Evolutionary conservation across 2,797 vertebrate species (phyloP), one percentile per base, ranked within the genome.

Genomic region (Acanthurus lineatus): DNA sequence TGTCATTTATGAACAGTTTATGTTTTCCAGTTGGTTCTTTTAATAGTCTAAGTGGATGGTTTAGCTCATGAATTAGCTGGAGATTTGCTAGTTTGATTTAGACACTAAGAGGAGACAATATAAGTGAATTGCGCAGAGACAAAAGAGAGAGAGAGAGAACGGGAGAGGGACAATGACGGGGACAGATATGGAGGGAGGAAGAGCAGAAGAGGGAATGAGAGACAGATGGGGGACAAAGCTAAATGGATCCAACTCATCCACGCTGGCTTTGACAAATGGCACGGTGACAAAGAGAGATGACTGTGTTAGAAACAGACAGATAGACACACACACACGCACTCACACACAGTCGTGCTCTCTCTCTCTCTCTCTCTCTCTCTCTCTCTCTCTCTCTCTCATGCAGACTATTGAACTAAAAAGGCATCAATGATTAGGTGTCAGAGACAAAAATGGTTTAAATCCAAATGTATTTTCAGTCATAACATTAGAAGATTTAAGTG

Each of bases 261-360:
- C 53, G 63, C 66, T 62, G 69, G 89, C 87, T 87, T 84, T 83
- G 73, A 86, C 73, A 81, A 87, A 84, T 75, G 76, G 76, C 74
- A 72, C 20, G 44, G 54, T 64, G 77, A 86, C 77, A 77, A 54
- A 83, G 51, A 52, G 62, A 77, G 48, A 82, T 69, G 68, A 79
- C 72, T 58, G 58, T 12, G n/a, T n/a, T n/a, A n/a, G n/a, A n/a
- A n/a, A n/a, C n/a, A n/a, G n/a, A n/a, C n/a, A n/a, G n/a, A n/a
- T n/a, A n/a, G 16, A 76, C 5, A 56, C 47, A 57, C n/a, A 44
- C 40, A 65, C 66, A 49, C 62, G 48, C 45, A 47, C n/a, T 40
- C 38, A 4, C 38, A 4, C 38, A 42, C 47, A 32, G 60, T 42
- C 67, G 17, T 17, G 5, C 47, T 17, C 16, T 19, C 47, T 19